A percentile compares a stretch with the other conserved stretches of the same genome.
Conservation (phyloP, 2,113 vertebrate genomes). For the Plecturocebus donacophilus region DNA sequence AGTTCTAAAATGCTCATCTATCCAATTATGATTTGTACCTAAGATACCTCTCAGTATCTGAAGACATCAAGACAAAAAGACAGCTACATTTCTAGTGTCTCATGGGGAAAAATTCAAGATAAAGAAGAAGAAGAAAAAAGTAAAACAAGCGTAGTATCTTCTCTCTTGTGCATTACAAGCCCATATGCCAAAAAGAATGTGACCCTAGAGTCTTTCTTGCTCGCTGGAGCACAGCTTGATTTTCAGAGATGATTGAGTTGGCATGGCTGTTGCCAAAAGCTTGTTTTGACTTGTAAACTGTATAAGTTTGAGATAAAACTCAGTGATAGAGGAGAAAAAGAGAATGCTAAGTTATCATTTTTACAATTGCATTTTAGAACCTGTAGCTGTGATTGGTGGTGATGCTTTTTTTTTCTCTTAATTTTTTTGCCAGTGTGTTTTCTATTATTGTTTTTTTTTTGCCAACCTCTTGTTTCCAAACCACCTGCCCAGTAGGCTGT, state of each 20-base stretch:
- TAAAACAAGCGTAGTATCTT: accelerated
- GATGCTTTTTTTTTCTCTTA: not conserved
- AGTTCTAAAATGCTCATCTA: not conserved
- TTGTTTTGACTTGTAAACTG: not conserved
- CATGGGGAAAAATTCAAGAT: accelerated
- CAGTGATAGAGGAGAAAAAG: not conserved
- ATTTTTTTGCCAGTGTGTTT: not conserved
- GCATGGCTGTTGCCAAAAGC: not conserved
- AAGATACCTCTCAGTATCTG: not conserved
- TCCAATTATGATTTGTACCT: accelerated
- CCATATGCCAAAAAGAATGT: no score
- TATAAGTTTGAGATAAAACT: not conserved
- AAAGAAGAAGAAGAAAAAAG: not conserved
- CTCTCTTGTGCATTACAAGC: not conserved
- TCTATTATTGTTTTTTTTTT: not conserved
- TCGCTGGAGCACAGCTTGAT: not conserved
- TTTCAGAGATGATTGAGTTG: not conserved
- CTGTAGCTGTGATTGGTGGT: accelerated
- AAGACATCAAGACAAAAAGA: not conserved
- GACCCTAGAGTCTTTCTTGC: not conserved
- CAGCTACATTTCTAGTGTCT: not conserved
- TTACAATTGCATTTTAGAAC: not conserved
- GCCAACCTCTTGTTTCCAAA: not conserved
- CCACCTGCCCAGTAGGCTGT: not conserved
- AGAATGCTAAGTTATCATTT: not conserved